Base-by-base conservation (phyloP, 2,888 invertebrate genomes). In the Ichneumoninae sp. region DNA sequence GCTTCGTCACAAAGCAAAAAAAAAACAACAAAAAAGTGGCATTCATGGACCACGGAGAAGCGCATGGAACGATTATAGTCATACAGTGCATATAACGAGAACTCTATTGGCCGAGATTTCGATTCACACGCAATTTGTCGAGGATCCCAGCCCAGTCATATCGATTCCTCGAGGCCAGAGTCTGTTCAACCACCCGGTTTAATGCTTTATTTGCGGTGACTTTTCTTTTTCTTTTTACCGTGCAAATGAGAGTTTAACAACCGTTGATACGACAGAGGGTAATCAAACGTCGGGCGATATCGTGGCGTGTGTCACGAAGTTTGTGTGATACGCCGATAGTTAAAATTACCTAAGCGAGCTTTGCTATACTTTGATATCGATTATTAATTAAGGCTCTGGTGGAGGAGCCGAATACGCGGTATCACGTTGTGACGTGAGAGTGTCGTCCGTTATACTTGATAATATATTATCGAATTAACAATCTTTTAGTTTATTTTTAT, bases 91-190 rank as follows among this genome's bases (percentile, higher is more conserved):
- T 30, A 16, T 33, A 33, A 62, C 62, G 62, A 62, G n/a, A 33
- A 33, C 62, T 62, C 33, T 33, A 62, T 33, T 16, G 33, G 22
- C 6, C 62, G 62, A 16, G 62, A 33, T 62, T 62, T 30, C 62
- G n/a, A 62, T 62, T 62, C 62, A 62, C 62, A 5, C 33, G 33
- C 62, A 62, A 62, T 62, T 33, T 33, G 62, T 33, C 33, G n/a
- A 62, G 33, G 13, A 7, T 33, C 62, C 33, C 19, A 4, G 26
- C 30, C 33, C 30, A 33, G 7, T 1, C 16, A 33, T 30, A 33
- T 16, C 16, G 16, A 60, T 62, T 30, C 62, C 30, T 30, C 62
- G 16, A 1, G 30, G n/a, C 5, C 60, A 54, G 33, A n/a, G 33
- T 33, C 13, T 7, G 6, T 62, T 62, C 30, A 33, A 62, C 62